Evolutionary conservation across 1,140 invertebrate genomes (phyloP).

Genomic region (Antheraea mylitta): DNA sequence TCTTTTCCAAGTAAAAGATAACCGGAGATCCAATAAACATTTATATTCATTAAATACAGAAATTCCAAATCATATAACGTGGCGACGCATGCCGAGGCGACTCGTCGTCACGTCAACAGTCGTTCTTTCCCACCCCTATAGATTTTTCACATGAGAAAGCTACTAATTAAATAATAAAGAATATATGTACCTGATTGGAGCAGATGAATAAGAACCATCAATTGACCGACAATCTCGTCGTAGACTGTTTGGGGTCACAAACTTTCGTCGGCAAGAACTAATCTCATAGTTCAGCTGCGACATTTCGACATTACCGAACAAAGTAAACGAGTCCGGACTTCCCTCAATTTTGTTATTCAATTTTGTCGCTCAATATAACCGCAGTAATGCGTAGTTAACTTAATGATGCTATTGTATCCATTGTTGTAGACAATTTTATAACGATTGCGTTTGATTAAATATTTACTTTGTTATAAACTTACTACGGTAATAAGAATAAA

Average conservation of each 20-base stretch:
- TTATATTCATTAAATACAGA: no score
- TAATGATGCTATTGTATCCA: conserved; percentile 52
- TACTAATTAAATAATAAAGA: no score
- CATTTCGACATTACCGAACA: neutral
- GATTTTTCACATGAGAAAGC: no score
- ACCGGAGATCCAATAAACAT: no score
- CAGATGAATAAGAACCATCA: neutral
- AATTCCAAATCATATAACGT: no score
- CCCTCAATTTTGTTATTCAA: conserved; percentile 64
- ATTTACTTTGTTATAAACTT: no score
- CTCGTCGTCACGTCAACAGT: no score
- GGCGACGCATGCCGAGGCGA: no score
- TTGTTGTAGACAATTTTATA: conserved; percentile 50
- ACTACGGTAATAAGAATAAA: no score
- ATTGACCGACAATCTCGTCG: conserved; percentile 30
- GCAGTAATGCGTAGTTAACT: conserved; percentile 19
- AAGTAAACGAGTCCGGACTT: conserved; percentile 52
- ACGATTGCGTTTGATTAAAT: conserved; percentile 68
- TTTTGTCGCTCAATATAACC: conserved; percentile 57
- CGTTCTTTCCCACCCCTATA: no score
- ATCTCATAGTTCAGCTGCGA: conserved; percentile 33
- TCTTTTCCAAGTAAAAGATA: no score
- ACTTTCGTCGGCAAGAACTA: conserved; percentile 65
- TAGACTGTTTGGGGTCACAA: conserved; percentile 60
- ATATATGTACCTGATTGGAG: no score